These are phyloP conservation scores for Poeciliopsis presidionis DNA, from an alignment of 2,797 vertebrate species.

Conservation along the genomic window DNA sequence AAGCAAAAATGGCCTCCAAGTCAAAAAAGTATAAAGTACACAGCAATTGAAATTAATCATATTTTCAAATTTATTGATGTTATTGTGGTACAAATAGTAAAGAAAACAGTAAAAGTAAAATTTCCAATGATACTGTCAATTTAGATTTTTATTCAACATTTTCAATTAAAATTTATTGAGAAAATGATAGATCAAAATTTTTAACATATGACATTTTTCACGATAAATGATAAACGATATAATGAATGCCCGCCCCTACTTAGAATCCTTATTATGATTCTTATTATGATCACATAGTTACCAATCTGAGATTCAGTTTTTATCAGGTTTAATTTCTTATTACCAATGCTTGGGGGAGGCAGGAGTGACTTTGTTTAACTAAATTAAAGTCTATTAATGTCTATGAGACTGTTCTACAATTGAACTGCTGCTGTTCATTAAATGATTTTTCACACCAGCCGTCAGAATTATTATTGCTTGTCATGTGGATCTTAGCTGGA, in stretches of 20 bases:
- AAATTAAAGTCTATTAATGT: constrained; percentile 18
- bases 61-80: too few species aligned
- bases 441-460: constrained; percentile 52
- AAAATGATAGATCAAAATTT: too few species aligned
- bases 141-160: too few species aligned
- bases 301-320: not conserved
- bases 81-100: too few species aligned
- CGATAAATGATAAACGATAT: too few species aligned
- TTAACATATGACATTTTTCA: too few species aligned
- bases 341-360: constrained; percentile 1
- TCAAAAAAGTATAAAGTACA: not conserved
- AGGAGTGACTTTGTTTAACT: not conserved
- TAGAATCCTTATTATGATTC: not conserved
- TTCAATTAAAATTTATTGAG: too few species aligned
- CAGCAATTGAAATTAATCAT: too few species aligned
- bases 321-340: not conserved
- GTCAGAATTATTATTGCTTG: constrained; percentile 65
- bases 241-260: not conserved
- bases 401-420: not conserved
- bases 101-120: too few species aligned
- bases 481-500: constrained; percentile 58
- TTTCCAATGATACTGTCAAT: too few species aligned
- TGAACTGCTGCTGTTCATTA: constrained; percentile 39
- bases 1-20: not conserved
- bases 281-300: not conserved